These are phyloP conservation scores for Chrysopilus asiliformis DNA, from an alignment of 2,888 invertebrate genomes.

Conservation along the genomic window DNA sequence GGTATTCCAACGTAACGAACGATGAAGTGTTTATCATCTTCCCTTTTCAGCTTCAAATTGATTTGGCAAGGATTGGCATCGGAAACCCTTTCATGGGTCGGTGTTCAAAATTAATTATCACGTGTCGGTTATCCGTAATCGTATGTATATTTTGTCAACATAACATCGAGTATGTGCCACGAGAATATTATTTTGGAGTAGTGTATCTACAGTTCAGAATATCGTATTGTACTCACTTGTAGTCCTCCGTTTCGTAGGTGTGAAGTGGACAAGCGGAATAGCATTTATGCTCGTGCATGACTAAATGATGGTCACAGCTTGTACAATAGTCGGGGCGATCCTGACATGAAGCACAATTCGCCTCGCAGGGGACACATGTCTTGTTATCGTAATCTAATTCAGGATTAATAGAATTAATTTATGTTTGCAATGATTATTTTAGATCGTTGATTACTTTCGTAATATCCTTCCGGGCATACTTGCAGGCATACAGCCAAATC, in stretches of 20 bases:
- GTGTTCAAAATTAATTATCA: no score
- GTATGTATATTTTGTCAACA: no score
- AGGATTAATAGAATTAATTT: not conserved
- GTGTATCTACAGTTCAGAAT: no score
- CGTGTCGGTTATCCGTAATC: no score
- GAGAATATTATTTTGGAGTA: no score
- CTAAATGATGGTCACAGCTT: conserved; percentile 77
- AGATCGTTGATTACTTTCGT: conserved; percentile 47
- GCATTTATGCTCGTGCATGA: conserved; percentile 69
- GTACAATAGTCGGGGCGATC: conserved; percentile 71
- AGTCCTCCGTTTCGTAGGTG: conserved; percentile 76
- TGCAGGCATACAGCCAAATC: conserved; percentile 78
- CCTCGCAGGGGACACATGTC: conserved; percentile 72
- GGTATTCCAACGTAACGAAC: no score
- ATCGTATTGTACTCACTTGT: conserved; percentile 55
- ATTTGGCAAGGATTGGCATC: no score
- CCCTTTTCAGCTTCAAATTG: no score
- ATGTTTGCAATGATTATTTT: not conserved
- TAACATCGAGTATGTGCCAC: no score
- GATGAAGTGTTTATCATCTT: no score
- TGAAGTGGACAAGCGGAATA: conserved; percentile 69
- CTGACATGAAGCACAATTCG: conserved; percentile 75
- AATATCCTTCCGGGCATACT: conserved; percentile 81
- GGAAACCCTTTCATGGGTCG: no score
- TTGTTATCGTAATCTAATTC: conserved; percentile 49